Conservation (phyloP, 1,140 invertebrate genomes). For the Melitaea cinxia region DNA sequence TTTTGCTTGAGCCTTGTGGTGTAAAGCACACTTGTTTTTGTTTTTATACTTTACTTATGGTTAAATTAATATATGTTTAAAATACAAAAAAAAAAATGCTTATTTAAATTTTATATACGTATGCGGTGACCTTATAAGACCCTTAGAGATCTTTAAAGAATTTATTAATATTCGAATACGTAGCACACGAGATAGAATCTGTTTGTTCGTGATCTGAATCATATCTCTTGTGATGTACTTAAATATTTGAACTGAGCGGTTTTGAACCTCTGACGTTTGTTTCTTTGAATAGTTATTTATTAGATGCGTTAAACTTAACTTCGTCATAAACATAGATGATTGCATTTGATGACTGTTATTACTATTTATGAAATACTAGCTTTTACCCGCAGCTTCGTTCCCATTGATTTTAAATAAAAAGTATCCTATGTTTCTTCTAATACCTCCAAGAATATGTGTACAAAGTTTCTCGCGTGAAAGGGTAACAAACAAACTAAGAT, state of each 20-base stretch:
- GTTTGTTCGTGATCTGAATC: conserved; percentile 34
- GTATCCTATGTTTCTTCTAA: too few species aligned
- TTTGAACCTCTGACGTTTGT: conserved; percentile 14
- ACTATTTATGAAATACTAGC: too few species aligned
- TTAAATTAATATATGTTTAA: not conserved
- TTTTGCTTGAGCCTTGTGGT: too few species aligned
- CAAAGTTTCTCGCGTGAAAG: too few species aligned
- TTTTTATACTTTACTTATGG: not conserved
- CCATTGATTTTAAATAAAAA: too few species aligned
- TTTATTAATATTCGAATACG: conserved; percentile 32
- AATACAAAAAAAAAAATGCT: too few species aligned
- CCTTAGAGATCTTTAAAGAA: conserved; percentile 21
- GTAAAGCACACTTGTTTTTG: too few species aligned
- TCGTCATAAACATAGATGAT: not conserved
- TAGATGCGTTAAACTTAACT: not conserved
- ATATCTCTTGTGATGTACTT: conserved; percentile 27
- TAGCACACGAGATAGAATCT: conserved; percentile 28
- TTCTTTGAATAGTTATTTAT: conserved; percentile 26
- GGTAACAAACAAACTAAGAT: too few species aligned
- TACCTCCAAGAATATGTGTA: too few species aligned
- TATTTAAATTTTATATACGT: not conserved
- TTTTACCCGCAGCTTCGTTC: too few species aligned
- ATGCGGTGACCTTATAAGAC: not conserved
- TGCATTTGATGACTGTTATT: too few species aligned
- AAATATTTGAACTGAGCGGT: conserved; percentile 26